Evolutionary conservation across 2,888 invertebrate species (phyloP).

Genomic region (Tanypteryx hageni): DNA sequence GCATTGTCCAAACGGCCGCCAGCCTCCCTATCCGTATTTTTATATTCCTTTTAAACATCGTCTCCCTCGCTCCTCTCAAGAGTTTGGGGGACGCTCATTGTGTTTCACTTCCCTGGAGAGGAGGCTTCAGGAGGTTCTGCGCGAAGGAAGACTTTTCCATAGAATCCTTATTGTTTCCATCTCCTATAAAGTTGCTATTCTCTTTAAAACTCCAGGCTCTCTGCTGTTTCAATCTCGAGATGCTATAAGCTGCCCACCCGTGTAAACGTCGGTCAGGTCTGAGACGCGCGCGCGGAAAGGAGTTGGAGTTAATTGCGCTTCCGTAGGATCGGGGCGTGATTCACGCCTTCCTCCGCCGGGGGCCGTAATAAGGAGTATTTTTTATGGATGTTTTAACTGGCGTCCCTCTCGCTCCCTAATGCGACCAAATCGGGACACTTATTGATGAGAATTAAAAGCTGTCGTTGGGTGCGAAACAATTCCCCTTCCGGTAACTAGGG

Average conservation of each 20-base stretch:
- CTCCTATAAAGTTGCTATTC: not conserved
- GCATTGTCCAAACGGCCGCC: not conserved
- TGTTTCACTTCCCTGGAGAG: not conserved
- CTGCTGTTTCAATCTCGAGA: not conserved
- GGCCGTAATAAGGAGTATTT: conserved; percentile 31
- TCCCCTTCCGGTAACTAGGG: too few species aligned
- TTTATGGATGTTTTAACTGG: not conserved
- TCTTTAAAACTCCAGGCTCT: not conserved
- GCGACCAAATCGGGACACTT: not conserved
- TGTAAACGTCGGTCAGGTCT: too few species aligned
- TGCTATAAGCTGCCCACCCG: not conserved
- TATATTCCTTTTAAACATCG: not conserved
- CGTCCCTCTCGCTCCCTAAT: not conserved
- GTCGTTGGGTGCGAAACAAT: not conserved
- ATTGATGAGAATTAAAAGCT: not conserved
- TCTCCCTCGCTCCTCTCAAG: not conserved
- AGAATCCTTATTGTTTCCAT: not conserved
- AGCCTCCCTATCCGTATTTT: too few species aligned
- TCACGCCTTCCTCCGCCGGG: conserved; percentile 36
- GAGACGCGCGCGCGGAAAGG: too few species aligned
- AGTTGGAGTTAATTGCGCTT: conserved; percentile 20
- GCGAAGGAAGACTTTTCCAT: conserved; percentile 44
- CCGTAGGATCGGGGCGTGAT: not conserved
- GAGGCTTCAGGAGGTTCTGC: not conserved
- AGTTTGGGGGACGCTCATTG: conserved; percentile 38